Percentiles rank a stretch among this genome's conserved stretches.
phyloP scores from a whole-genome alignment of 2,113 vertebrate genomes.

The Saccopteryx bilineata region DNA sequence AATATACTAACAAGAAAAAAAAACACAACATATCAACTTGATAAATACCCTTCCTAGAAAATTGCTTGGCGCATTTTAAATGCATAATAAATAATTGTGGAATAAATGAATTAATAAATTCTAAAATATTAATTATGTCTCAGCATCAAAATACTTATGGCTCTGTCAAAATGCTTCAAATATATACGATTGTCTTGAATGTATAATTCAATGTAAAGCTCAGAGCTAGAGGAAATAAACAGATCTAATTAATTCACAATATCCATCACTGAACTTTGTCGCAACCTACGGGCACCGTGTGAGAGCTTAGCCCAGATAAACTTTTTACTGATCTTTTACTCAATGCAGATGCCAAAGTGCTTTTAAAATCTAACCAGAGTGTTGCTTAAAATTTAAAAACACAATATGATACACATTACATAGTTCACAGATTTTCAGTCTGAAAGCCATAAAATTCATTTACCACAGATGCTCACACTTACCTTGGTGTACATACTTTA shows the following conservation, averaged over 20 bases:
- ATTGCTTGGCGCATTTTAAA: conserved; percentile 8
- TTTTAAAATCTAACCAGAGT: neutral
- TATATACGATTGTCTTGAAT: neutral
- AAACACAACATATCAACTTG: neutral
- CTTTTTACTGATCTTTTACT: neutral
- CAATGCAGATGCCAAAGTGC: neutral
- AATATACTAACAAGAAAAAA: conserved; percentile 14
- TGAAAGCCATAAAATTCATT: neutral
- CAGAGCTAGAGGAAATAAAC: neutral
- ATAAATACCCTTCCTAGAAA: conserved; percentile 61
- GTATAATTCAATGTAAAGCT: neutral
- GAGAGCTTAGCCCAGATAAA: neutral
- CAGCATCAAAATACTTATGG: neutral
- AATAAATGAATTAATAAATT: conserved; percentile 64
- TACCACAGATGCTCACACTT: neutral
- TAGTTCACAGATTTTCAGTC: neutral
- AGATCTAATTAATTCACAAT: rapidly evolving
- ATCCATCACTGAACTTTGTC: neutral
- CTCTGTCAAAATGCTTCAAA: conserved; percentile 23
- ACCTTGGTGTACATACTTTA: neutral
- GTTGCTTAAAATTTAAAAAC: neutral
- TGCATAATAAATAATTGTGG: neutral
- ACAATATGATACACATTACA: neutral
- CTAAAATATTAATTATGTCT: conserved; percentile 55
- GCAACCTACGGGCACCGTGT: neutral